These are phyloP conservation scores for Trichopoda pennipes DNA, from an alignment of 2,888 invertebrate species.

Conservation along the genomic window DNA sequence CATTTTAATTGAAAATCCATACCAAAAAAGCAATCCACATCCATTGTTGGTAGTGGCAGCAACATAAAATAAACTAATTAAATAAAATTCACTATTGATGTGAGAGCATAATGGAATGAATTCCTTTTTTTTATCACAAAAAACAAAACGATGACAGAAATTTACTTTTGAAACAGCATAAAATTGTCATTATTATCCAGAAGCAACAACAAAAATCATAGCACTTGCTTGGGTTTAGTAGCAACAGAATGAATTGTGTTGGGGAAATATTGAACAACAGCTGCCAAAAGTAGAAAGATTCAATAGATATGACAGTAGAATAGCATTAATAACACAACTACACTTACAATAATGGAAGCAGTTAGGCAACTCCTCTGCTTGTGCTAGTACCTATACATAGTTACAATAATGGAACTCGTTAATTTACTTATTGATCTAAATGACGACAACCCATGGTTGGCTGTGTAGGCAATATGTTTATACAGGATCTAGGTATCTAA, in stretches of 20 bases:
- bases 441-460: constrained; percentile 58
- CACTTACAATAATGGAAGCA: no score
- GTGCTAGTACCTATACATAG: neutral
- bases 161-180: constrained; percentile 33
- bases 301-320: constrained; percentile 2
- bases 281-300: constrained; percentile 21
- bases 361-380: no score
- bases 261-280: constrained; percentile 15
- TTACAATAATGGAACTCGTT: constrained; percentile 55
- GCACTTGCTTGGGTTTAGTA: no score
- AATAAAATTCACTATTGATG: constrained; percentile 31
- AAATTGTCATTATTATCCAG: constrained; percentile 22
- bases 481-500: constrained; percentile 53
- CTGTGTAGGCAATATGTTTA: constrained; percentile 47
- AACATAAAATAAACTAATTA: constrained; percentile 50
- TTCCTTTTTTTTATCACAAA: neutral
- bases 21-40: neutral
- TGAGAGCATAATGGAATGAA: neutral
- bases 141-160: constrained; percentile 43
- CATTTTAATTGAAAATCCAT: neutral
- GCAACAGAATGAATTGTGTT: neutral
- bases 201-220: neutral
- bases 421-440: constrained; percentile 68
- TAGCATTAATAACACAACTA: constrained; percentile 12
- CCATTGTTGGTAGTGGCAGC: neutral